phyloP scores from a whole-genome alignment of 2,888 invertebrate genomes.

The Morpho helenor region DNA sequence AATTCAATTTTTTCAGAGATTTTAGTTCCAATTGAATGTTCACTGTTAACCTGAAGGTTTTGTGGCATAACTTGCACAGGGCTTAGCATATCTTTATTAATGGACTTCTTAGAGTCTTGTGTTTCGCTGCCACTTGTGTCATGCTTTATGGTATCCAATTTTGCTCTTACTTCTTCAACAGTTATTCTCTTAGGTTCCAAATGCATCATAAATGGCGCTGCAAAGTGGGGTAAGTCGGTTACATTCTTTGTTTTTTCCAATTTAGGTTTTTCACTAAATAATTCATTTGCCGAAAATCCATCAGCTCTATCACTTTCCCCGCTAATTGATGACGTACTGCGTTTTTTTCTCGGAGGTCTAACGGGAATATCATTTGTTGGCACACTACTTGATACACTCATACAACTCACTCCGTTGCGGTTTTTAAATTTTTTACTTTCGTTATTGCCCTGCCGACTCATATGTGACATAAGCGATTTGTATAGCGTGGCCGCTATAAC shows the following conservation, averaged over 20 bases:
- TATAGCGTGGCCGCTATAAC: slow-evolving; percentile 95
- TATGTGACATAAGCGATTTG: slow-evolving; percentile 91
- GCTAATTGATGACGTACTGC: slow-evolving; percentile 82
- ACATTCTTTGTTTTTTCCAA: slow-evolving; percentile 78
- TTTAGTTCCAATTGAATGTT: slow-evolving; percentile 69
- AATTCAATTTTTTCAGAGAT: slow-evolving; percentile 57
- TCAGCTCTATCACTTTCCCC: slow-evolving; percentile 81
- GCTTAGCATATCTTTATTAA: slow-evolving; percentile 40
- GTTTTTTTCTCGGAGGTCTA: slow-evolving; percentile 87
- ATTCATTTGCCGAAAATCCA: slow-evolving; percentile 67
- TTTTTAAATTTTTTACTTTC: slow-evolving; percentile 82
- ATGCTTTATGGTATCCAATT: slow-evolving; percentile 70
- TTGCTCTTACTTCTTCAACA: slow-evolving; percentile 79
- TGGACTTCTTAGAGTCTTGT: slow-evolving; percentile 73
- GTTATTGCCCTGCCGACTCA: slow-evolving; percentile 79
- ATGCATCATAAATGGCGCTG: slow-evolving; percentile 52
- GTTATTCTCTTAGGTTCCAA: slow-evolving; percentile 67
- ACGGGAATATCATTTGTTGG: slow-evolving; percentile 76
- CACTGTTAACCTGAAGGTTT: slow-evolving; percentile 52
- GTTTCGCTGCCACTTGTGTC: slow-evolving; percentile 72
- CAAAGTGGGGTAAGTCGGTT: slow-evolving; percentile 77
- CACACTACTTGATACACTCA: slow-evolving; percentile 85
- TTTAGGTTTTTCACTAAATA: slow-evolving; percentile 68
- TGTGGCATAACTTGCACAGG: slow-evolving; percentile 33
- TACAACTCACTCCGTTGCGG: slow-evolving; percentile 87